Evolutionary conservation across 2,797 vertebrate genomes (phyloP).

Genomic region (Geotrypetes seraphini): DNA sequence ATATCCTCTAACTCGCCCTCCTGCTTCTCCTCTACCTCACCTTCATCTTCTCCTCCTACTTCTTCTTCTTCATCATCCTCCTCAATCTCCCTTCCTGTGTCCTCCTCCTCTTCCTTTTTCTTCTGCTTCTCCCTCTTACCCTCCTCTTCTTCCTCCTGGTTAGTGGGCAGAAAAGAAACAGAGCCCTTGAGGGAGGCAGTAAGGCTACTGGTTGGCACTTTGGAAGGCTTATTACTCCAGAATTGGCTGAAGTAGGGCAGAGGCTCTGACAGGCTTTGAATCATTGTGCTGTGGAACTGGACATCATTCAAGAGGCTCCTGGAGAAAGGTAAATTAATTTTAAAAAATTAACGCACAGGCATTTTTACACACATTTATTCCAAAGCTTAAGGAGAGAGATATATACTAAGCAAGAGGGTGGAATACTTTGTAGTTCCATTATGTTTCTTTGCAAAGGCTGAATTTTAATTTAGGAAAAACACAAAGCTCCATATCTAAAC

Average conservation of each 20-base stretch:
- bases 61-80: too few species aligned
- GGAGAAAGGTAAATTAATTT: too few species aligned
- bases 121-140: neutral
- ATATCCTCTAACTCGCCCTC: neutral
- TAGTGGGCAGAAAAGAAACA: neutral
- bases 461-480: too few species aligned
- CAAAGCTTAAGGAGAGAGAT: too few species aligned
- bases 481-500: too few species aligned
- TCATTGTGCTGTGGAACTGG: constrained; percentile 52
- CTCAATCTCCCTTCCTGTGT: too few species aligned
- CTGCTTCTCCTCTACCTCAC: too few species aligned
- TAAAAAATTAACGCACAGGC: neutral
- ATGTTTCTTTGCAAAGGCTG: too few species aligned
- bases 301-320: constrained; percentile 70
- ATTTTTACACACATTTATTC: too few species aligned
- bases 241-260: constrained; percentile 61
- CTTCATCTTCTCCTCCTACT: too few species aligned
- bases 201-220: neutral
- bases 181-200: fast-evolving
- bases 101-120: neutral
- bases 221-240: constrained; percentile 7
- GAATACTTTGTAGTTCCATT: too few species aligned
- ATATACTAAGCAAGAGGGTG: too few species aligned
- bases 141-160: neutral
- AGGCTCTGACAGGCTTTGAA: constrained; percentile 41